Evolutionary conservation across 2,888 invertebrate species (phyloP), one percentile per base, ranked within the genome.

Genomic region (Sarcophaga carnaria): DNA sequence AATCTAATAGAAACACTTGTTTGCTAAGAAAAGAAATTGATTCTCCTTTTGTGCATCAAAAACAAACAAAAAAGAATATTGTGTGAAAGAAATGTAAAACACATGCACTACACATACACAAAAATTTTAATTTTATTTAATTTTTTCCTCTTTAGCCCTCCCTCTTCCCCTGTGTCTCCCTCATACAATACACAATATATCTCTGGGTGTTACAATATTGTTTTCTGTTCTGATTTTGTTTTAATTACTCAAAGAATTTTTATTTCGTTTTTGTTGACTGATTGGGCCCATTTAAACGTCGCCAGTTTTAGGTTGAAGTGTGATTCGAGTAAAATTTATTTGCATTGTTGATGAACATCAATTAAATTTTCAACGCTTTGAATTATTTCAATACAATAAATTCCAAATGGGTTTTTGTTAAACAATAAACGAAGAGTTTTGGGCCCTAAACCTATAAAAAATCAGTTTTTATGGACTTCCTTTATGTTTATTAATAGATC

Each of bases 371-470:
- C 20, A 64, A n/a, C 20, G 20, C 22, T 72, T 3, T 60, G 64
- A 77, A 54, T 17, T 47, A 77, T 72, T 74, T 82, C 47, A 77
- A 67, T 62, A 3, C n/a, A 27, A 67, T 63, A 60, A 62, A 47
- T 66, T 66, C 20, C 6, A 14, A n/a, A 76, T 59, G n/a, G 14
- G 0, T 17, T 54, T 4, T 12, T 54, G 17, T 54, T 54, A 54
- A 54, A 14, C 0, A 37, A 37, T 0, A 37, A 37, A 10, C 37
- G 37, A 37, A 37, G 8, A 37, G 6, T 37, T 37, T 37, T 37
- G 37, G 37, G 37, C 37, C 37, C 37, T 37, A 37, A 37, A 37
- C 37, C 37, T 37, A 37, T 37, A 37, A 37, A 6, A 37, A 37
- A 37, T 37, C 4, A 27, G 27, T 4, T 27, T 27, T 27, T 27